phyloP scores from a whole-genome alignment of 2,888 invertebrate species.

The Hirtodrosophila cameraria region DNA sequence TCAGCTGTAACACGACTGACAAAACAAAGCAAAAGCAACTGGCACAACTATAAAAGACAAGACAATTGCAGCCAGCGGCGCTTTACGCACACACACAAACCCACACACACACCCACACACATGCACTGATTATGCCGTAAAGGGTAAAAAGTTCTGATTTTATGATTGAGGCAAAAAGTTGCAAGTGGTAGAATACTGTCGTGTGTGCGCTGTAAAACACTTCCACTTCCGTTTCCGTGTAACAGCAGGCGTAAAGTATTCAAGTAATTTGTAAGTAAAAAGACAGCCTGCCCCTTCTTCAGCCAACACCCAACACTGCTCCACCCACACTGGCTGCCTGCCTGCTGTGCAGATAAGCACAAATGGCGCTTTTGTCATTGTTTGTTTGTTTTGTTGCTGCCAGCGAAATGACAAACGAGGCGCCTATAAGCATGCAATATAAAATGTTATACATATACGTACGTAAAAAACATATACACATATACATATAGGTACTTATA shows the following conservation, averaged over 20 bases:
- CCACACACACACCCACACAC: slow-evolving; percentile 9
- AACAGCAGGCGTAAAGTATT: slow-evolving; percentile 73
- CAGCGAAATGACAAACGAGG: slow-evolving; percentile 61
- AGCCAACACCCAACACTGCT: no score
- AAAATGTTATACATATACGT: slow-evolving; percentile 18
- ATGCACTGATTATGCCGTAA: slow-evolving; percentile 72
- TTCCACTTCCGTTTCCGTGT: slow-evolving; percentile 63
- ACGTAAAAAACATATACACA: slow-evolving; percentile 2
- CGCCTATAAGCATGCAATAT: slow-evolving; percentile 52
- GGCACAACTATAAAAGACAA: slow-evolving; percentile 73
- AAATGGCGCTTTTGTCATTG: slow-evolving; percentile 45
- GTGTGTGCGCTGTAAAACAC: slow-evolving; percentile 60
- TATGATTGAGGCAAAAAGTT: slow-evolving; percentile 72
- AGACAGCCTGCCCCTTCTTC: slow-evolving; percentile 22
- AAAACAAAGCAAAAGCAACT: slow-evolving; percentile 32
- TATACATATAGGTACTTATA: slow-evolving; percentile 6
- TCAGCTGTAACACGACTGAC: slow-evolving; percentile 36
- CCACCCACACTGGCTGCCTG: slow-evolving; percentile 2
- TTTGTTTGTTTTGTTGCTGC: slow-evolving; percentile 41
- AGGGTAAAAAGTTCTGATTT: slow-evolving; percentile 78
- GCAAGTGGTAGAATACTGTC: slow-evolving; percentile 37
- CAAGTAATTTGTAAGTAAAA: slow-evolving; percentile 73
- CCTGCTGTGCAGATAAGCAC: slow-evolving; percentile 72
- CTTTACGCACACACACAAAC: slow-evolving; percentile 29
- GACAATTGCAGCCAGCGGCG: slow-evolving; percentile 69